These are phyloP conservation scores for Gallinago nigripennis DNA, from an alignment of 2,797 vertebrate species.

Conservation along the genomic window DNA sequence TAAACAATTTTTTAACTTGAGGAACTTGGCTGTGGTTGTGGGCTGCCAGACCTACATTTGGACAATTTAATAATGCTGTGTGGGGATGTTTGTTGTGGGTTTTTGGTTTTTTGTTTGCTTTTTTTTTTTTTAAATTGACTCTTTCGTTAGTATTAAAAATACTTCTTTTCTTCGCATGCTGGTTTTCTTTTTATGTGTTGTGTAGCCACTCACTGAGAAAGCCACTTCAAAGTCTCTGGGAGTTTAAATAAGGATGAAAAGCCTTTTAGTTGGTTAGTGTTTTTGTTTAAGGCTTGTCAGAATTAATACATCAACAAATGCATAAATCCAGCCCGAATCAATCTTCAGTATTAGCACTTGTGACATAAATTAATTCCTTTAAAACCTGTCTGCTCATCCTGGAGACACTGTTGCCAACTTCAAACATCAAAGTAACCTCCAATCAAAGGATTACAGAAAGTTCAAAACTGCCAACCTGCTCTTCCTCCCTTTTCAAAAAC, in stretches of 20 bases:
- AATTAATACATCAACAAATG: neutral
- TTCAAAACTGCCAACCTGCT: neutral
- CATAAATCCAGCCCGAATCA: neutral
- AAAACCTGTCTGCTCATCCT: neutral
- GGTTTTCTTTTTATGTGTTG: neutral
- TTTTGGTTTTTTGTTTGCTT: neutral
- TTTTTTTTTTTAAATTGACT: neutral
- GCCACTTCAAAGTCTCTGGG: neutral
- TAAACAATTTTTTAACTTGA: neutral
- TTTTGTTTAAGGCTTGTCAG: neutral
- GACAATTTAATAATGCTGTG: neutral
- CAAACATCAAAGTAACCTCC: neutral
- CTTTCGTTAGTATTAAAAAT: neutral
- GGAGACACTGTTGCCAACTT: neutral
- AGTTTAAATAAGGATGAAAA: neutral
- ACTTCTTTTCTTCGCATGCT: neutral
- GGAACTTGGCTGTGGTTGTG: neutral
- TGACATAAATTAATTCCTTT: neutral
- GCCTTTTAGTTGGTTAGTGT: neutral
- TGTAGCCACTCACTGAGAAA: neutral
- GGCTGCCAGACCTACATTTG: neutral
- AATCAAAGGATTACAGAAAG: neutral
- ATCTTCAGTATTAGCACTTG: neutral
- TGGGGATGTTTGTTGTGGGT: rapidly evolving
- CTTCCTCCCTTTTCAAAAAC: neutral